These are phyloP conservation scores for Hydrolagus colliei DNA, from an alignment of 2,797 vertebrate species.

Conservation along the genomic window DNA sequence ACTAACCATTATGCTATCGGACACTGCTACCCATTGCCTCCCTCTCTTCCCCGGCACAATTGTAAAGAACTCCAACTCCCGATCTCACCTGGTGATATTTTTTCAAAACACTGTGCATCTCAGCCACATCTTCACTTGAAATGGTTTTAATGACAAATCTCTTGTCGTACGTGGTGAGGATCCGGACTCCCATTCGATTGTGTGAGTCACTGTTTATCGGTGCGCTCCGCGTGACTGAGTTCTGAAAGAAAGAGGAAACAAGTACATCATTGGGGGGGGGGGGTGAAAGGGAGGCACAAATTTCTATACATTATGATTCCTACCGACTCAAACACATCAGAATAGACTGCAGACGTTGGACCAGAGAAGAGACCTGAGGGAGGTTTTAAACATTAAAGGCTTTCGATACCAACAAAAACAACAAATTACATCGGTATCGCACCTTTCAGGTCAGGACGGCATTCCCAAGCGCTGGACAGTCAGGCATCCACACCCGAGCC, in stretches of 20 bases:
- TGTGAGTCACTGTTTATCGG: slow-evolving; percentile 86
- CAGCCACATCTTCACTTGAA: slow-evolving; percentile 84
- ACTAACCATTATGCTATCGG: slow-evolving; percentile 19
- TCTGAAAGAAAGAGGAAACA: slow-evolving; percentile 51
- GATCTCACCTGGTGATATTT: slow-evolving; percentile 84
- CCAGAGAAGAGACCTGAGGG: too few species aligned
- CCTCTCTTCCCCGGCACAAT: neutral
- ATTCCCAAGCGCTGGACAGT: too few species aligned
- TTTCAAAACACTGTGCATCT: slow-evolving; percentile 94
- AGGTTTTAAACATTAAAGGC: too few species aligned
- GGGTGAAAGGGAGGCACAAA: neutral
- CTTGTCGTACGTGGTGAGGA: slow-evolving; percentile 84
- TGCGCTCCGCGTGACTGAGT: slow-evolving; percentile 81
- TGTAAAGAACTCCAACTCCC: neutral
- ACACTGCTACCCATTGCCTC: slow-evolving; percentile 36
- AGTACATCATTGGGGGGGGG: neutral
- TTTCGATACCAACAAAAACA: too few species aligned
- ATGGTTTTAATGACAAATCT: slow-evolving; percentile 88
- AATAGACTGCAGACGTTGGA: too few species aligned
- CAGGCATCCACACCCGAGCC: too few species aligned
- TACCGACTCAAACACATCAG: too few species aligned
- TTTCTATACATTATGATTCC: neutral
- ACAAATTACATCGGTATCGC: too few species aligned
- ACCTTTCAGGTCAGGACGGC: too few species aligned
- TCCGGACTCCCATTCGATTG: slow-evolving; percentile 78